Evolutionary conservation across 2,797 vertebrate species (phyloP).

Genomic region (Danio albolineatus): DNA sequence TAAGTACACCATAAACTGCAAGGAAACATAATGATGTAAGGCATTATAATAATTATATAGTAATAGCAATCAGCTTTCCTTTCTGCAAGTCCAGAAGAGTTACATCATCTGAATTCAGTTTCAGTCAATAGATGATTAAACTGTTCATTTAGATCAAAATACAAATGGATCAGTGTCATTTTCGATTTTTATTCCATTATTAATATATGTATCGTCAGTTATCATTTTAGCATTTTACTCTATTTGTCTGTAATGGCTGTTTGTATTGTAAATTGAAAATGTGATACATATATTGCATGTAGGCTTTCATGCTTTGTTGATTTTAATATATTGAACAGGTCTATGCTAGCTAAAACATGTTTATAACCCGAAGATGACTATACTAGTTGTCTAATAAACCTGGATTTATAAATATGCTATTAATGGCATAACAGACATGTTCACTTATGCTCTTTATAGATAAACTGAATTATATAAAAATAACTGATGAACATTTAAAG

Average conservation of each 20-base stretch:
- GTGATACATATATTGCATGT: neutral
- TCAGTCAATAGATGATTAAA: no score
- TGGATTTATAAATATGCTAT: no score
- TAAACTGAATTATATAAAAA: no score
- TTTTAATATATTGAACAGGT: neutral
- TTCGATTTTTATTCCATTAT: no score
- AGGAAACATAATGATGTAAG: constrained; percentile 16
- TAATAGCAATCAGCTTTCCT: neutral
- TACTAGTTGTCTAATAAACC: no score
- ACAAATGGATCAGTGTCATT: no score
- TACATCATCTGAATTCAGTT: no score
- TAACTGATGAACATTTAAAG: no score
- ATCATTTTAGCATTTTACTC: neutral
- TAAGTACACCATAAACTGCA: neutral
- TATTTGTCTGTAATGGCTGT: neutral
- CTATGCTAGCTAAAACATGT: neutral
- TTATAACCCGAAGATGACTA: neutral
- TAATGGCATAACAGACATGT: no score
- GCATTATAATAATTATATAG: neutral
- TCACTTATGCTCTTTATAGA: no score
- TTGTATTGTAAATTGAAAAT: neutral
- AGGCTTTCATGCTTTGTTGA: neutral
- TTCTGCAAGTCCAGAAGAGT: neutral
- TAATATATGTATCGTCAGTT: no score
- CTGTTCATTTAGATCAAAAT: no score